Conservation (phyloP, 2,113 vertebrate genomes). For the Martes martes region DNA sequence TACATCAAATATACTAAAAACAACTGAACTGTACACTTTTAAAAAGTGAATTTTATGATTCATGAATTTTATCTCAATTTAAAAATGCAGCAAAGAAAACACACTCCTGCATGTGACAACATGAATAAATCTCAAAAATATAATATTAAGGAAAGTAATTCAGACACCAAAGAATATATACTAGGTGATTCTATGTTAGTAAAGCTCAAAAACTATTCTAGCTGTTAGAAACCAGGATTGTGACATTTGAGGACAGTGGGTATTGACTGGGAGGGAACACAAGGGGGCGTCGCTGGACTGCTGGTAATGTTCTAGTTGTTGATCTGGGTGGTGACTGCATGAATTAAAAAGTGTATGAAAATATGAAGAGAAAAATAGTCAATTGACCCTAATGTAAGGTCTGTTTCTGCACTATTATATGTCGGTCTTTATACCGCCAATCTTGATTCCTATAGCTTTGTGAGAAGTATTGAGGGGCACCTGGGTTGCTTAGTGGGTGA, state of each 20-base stretch:
- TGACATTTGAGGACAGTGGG: background rate
- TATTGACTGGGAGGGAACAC: background rate
- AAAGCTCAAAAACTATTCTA: background rate
- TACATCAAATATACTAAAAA: background rate
- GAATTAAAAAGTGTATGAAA: background rate
- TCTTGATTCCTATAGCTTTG: background rate
- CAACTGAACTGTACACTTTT: background rate
- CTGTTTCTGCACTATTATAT: background rate
- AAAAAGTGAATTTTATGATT: background rate
- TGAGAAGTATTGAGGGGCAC: background rate
- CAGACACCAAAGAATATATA: background rate
- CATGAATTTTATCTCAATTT: background rate
- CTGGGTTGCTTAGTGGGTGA: no score
- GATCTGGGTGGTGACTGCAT: background rate
- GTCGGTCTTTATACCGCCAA: background rate
- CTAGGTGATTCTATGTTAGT: background rate
- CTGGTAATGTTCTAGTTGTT: background rate
- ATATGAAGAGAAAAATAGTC: background rate
- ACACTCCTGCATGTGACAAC: background rate
- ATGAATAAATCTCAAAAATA: background rate
- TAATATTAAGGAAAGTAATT: background rate
- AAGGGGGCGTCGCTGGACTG: no score
- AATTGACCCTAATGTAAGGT: background rate
- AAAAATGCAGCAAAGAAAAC: background rate
- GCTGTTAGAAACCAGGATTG: background rate